A percentile compares a stretch with the other conserved stretches of the same genome.
These are phyloP conservation scores for Aulostomus chinensis DNA, from an alignment of 2,797 vertebrate genomes.

Conservation along the genomic window DNA sequence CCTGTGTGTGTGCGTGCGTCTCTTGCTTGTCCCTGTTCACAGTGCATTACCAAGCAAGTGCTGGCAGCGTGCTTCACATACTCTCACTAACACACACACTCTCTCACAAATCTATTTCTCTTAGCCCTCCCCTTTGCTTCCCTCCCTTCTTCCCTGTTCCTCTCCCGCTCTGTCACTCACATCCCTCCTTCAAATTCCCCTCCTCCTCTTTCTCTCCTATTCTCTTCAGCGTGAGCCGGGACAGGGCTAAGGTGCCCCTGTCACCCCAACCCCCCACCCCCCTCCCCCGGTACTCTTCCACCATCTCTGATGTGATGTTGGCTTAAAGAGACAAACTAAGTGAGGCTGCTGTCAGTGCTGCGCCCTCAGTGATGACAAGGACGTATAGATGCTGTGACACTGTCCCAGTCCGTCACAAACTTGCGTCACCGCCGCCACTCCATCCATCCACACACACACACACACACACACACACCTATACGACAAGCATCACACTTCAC, in stretches of 20 bases:
- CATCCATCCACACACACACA: neutral
- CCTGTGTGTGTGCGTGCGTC: constrained; percentile 17
- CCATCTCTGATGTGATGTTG: constrained; percentile 56
- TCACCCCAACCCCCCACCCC: neutral
- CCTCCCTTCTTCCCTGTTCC: constrained; percentile 37
- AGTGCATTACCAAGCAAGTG: constrained; percentile 67
- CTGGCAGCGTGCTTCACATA: constrained; percentile 48
- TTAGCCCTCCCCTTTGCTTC: constrained; percentile 69
- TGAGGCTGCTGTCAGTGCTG: constrained; percentile 26
- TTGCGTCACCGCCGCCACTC: neutral
- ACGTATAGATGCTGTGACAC: constrained; percentile 47
- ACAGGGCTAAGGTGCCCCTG: neutral
- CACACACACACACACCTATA: neutral
- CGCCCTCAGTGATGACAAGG: constrained; percentile 38
- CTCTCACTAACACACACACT: neutral
- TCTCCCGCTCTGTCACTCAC: constrained; percentile 66
- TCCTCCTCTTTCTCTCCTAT: constrained; percentile 24
- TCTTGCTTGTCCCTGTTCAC: constrained; percentile 61
- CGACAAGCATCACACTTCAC: no score
- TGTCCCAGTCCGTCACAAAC: constrained; percentile 18
- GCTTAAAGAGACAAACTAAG: constrained; percentile 73
- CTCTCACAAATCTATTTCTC: constrained; percentile 55
- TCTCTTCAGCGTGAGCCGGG: neutral
- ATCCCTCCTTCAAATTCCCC: constrained; percentile 51
- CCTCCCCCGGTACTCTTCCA: neutral